Conservation (phyloP, 1,140 invertebrate species). For the Scylla paramamosain region DNA sequence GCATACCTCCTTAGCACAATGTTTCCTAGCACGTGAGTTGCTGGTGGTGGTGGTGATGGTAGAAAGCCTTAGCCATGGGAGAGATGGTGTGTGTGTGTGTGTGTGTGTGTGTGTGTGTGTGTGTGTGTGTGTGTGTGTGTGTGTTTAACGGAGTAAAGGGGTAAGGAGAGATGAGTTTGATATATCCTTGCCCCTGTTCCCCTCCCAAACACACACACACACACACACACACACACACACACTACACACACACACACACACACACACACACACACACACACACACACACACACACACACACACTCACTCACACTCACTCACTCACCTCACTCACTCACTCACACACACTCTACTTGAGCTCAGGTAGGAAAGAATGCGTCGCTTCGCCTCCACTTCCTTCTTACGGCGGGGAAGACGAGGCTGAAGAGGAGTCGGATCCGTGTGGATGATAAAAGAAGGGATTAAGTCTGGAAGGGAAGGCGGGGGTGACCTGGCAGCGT, state of each 20-base stretch:
- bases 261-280: no score
- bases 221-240: constrained; percentile 20
- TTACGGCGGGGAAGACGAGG: neutral
- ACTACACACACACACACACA: neutral
- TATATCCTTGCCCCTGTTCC: no score
- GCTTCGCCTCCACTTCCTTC: neutral
- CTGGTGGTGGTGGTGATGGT: no score
- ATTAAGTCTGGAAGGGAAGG: neutral
- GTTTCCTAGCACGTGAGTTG: no score
- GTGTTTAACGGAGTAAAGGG: neutral
- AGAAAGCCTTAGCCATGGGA: no score
- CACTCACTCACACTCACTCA: neutral
- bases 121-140: neutral
- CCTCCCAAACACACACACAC: constrained; percentile 20
- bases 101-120: no score
- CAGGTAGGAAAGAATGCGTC: no score
- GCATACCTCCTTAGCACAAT: no score
- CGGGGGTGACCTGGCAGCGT: neutral
- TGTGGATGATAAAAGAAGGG: neutral
- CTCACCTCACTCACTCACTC: neutral
- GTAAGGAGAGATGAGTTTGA: no score
- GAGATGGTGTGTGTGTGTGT: neutral
- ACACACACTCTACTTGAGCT: neutral
- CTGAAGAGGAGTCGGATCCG: neutral
- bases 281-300: constrained; percentile 20